Percentiles rank a stretch among this genome's conserved stretches.
These are phyloP conservation scores for Baronia brevicornis DNA, from an alignment of 2,888 invertebrate genomes.

Conservation along the genomic window DNA sequence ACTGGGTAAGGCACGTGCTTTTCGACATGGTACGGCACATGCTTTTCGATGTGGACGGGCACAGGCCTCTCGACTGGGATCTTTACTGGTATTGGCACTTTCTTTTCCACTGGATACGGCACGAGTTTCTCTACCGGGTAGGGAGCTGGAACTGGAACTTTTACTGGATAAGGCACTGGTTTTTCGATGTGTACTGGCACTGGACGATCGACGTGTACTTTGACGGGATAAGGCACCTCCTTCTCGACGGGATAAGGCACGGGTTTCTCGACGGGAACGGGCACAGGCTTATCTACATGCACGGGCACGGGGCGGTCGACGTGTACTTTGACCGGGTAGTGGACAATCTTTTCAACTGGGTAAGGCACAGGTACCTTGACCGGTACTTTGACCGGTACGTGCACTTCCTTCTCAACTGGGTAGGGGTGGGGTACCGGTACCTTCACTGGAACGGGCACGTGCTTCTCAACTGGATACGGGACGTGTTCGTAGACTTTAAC, in stretches of 20 bases:
- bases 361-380: conserved; percentile 84
- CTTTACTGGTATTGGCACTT: conserved; percentile 79
- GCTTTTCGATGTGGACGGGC: conserved; percentile 79
- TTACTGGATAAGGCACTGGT: conserved; percentile 84
- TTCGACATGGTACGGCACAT: conserved; percentile 79
- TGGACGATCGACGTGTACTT: conserved; percentile 80
- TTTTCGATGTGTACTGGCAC: conserved; percentile 86
- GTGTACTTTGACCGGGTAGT: conserved; percentile 81
- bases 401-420: conserved; percentile 82
- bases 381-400: conserved; percentile 79
- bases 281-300: conserved; percentile 79
- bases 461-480: conserved; percentile 83
- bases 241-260: conserved; percentile 85
- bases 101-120: conserved; percentile 80
- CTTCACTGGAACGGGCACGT: conserved; percentile 80
- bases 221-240: conserved; percentile 81
- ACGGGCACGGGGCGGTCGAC: conserved; percentile 83
- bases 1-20: conserved; percentile 81
- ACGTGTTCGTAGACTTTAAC: conserved; percentile 77
- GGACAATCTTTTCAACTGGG: conserved; percentile 83
- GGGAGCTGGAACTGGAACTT: conserved; percentile 82
- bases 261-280: conserved; percentile 82
- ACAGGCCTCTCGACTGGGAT: conserved; percentile 77
- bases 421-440: conserved; percentile 83
- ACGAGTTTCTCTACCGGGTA: conserved; percentile 81